These are phyloP conservation scores for Denticeps clupeoides DNA, from an alignment of 2,797 vertebrate genomes.

Conservation along the genomic window DNA sequence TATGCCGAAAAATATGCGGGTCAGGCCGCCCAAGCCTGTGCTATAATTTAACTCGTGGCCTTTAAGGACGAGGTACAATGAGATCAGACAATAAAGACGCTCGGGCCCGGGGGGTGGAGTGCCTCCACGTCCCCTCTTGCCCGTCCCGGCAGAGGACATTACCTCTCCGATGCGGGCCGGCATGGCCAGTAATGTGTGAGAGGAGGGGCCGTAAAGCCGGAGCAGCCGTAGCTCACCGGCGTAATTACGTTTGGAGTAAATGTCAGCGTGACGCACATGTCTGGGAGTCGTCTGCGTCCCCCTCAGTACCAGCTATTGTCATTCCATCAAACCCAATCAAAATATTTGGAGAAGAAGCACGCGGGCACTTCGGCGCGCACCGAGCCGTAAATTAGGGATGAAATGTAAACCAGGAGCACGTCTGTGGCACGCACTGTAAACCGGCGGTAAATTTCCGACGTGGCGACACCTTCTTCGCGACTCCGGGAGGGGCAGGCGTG, in stretches of 20 bases:
- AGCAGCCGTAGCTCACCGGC: constrained; percentile 49
- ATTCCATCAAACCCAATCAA: constrained; percentile 61
- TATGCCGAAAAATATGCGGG: background rate
- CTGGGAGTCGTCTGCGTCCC: constrained; percentile 50
- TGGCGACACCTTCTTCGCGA: constrained; percentile 36
- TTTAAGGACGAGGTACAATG: constrained; percentile 3
- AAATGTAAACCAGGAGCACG: constrained; percentile 47
- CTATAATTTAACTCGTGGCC: background rate
- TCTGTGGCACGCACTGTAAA: constrained; percentile 48
- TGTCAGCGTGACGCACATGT: constrained; percentile 54
- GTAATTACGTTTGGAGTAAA: constrained; percentile 60
- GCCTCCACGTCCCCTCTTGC: background rate
- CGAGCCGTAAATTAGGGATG: constrained; percentile 47
- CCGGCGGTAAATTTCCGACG: constrained; percentile 47
- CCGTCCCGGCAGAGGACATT: background rate
- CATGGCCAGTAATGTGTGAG: constrained; percentile 43
- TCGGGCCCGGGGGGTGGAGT: background rate
- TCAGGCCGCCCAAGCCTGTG: background rate
- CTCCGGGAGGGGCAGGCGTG: constrained; percentile 28
- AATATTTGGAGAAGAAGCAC: constrained; percentile 54
- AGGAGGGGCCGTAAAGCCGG: constrained; percentile 36
- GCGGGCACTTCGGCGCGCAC: constrained; percentile 38
- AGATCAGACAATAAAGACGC: constrained; percentile 2
- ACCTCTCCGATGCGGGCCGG: constrained; percentile 12
- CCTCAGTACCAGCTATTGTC: constrained; percentile 53